A percentile compares a stretch with the other conserved stretches of the same genome.
Evolutionary conservation across 2,888 invertebrate species (phyloP).

Genomic region (Philereme transversata): DNA sequence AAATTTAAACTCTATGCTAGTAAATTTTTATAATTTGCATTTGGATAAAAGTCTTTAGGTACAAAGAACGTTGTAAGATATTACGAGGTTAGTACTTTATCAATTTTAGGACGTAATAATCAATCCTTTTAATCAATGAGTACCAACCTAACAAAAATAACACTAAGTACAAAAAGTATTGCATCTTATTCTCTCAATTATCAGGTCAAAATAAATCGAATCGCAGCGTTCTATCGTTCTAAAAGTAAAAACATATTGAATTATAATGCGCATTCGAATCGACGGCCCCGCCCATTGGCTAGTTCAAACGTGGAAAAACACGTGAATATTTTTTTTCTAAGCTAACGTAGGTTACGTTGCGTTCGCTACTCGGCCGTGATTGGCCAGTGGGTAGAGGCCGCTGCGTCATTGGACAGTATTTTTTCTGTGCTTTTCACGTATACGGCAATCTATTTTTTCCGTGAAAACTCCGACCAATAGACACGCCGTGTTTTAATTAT

Average conservation of each 20-base stretch:
- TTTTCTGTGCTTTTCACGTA: constrained; percentile 79
- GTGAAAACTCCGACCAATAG: constrained; percentile 76
- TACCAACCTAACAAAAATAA: too few species aligned
- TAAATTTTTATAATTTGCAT: too few species aligned
- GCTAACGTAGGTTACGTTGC: constrained; percentile 79
- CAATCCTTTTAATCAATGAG: too few species aligned
- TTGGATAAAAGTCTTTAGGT: too few species aligned
- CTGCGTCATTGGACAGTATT: constrained; percentile 73
- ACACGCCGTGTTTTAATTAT: constrained; percentile 73
- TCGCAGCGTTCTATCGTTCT: constrained; percentile 30
- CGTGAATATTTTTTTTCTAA: constrained; percentile 75
- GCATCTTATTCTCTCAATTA: too few species aligned
- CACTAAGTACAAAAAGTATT: too few species aligned
- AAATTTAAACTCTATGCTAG: too few species aligned
- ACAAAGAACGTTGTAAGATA: too few species aligned
- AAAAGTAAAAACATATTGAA: constrained; percentile 59
- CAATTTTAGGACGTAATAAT: too few species aligned
- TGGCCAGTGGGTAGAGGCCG: constrained; percentile 58
- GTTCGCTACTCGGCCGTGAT: constrained; percentile 56
- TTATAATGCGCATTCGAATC: constrained; percentile 68
- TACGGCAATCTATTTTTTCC: constrained; percentile 72
- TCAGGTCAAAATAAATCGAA: constrained; percentile 21
- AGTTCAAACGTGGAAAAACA: constrained; percentile 75
- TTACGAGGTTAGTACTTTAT: too few species aligned
- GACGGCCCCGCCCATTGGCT: constrained; percentile 66